phyloP scores from a whole-genome alignment of 2,113 vertebrate genomes.

The Ciconia maguari region DNA sequence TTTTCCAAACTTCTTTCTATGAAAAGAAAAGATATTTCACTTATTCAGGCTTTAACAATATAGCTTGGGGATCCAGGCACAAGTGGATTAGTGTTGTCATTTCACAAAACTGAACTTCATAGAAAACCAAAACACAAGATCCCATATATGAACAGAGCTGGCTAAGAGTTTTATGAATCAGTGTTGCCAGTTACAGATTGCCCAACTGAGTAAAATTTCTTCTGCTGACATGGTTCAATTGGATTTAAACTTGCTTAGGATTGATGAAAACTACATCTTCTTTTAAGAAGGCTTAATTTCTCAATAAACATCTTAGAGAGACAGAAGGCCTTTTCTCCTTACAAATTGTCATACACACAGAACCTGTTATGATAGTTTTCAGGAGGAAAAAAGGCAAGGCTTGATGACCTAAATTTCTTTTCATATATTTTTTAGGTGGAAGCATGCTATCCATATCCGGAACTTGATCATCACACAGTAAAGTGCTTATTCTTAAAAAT shows the following conservation, averaged over 20 bases:
- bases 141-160: neutral
- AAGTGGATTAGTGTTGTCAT: neutral
- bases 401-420: neutral
- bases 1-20: neutral
- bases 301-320: neutral
- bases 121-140: neutral
- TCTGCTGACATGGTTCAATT: neutral
- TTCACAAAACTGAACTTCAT: neutral
- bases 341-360: neutral
- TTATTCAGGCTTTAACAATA: neutral
- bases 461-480: neutral
- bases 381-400: neutral
- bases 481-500: neutral
- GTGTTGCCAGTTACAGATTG: neutral
- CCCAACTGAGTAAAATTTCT: neutral
- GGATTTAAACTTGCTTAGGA: neutral
- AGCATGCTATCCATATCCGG: neutral
- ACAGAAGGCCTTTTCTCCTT: neutral
- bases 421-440: neutral
- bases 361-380: neutral
- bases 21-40: constrained; percentile 18
- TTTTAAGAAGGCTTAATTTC: neutral
- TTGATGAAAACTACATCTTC: neutral
- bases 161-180: neutral
- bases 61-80: neutral